A percentile compares a stretch with the other conserved stretches of the same genome.
Conservation (phyloP, 2,113 vertebrate genomes). For the Vulpes ferrilata region DNA sequence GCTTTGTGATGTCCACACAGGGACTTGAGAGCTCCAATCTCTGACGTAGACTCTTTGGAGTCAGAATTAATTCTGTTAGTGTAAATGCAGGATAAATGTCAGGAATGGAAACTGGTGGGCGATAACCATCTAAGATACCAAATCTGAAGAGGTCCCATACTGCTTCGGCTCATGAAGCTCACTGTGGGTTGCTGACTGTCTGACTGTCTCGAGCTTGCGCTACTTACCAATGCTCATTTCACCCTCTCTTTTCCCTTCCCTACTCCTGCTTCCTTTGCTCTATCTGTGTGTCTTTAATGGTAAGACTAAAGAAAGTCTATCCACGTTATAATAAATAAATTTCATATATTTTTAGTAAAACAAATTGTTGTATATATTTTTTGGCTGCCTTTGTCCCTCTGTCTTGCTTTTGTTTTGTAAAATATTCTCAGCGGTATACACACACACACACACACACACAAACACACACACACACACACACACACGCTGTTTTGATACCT, state of each 20-base stretch:
- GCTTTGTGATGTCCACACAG: background rate
- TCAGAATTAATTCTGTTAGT: background rate
- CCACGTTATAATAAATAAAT: constrained; percentile 93
- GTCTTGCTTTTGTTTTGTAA: constrained; percentile 92
- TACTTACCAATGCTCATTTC: constrained; percentile 89
- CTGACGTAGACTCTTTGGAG: background rate
- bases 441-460: background rate
- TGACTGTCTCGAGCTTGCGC: constrained; percentile 90
- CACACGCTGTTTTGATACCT: constrained; percentile 76
- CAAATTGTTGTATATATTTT: constrained; percentile 90
- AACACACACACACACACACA: background rate
- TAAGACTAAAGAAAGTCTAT: constrained; percentile 96
- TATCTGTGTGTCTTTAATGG: constrained; percentile 95
- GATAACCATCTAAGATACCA: fast-evolving
- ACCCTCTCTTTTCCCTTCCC: constrained; percentile 93
- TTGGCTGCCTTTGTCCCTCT: constrained; percentile 92
- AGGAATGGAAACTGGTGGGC: background rate
- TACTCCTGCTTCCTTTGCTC: constrained; percentile 92
- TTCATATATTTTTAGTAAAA: constrained; percentile 87
- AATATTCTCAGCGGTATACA: constrained; percentile 83
- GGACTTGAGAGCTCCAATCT: background rate
- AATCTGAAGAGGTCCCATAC: background rate
- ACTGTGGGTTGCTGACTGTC: constrained; percentile 88
- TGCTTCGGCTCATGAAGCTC: constrained; percentile 68
- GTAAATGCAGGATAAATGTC: fast-evolving